Evolutionary conservation across 2,797 vertebrate species (phyloP), one percentile per base, ranked within the genome.

Genomic region (Tangara arthus): DNA sequence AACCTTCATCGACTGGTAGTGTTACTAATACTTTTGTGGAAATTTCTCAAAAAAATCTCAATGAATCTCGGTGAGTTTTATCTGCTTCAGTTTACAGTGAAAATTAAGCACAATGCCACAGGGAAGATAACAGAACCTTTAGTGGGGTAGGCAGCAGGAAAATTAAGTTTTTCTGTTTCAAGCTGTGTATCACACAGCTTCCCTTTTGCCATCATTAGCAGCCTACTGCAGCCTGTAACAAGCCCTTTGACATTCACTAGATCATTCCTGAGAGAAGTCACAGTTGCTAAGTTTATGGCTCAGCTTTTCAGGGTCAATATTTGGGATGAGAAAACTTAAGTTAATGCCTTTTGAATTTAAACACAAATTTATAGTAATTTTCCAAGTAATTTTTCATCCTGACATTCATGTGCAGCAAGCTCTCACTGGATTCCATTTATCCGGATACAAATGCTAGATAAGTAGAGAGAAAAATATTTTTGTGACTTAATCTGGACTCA

Each of bases 1-100:
- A 86, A 41, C 37, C 1, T 32, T 44, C 35, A 60, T 12, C 1
- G 1, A 15, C 2, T n/a, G 7, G 13, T 10, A 30, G 14, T 3
- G 3, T 65, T 72, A 53, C 15, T 26, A 15, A 23, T 35, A 6
- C 32, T 41, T 76, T 70, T 39, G 9, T 34, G 50, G 20, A 34
- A 23, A 52, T 28, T 10, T 46, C 24, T n/a, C 21, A 19, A 16
- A 34, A 56, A 56, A 12, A 3, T 32, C 41, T 61, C 15, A 14
- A 59, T 28, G 8, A 46, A 32, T 24, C 30, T 28, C 32, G 10
- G 24, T 46, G 46, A 56, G 35, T 15, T 71, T 46, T 6, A 53
- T 53, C 30, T 16, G 6, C 28, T 83, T 71, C 34, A 41, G 2
- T 49, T 78, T 42, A 11, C 30, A 49, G 16, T 46, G 30, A 86